These are phyloP conservation scores for Bovichtus variegatus DNA, from an alignment of 2,797 vertebrate genomes.

Conservation along the genomic window DNA sequence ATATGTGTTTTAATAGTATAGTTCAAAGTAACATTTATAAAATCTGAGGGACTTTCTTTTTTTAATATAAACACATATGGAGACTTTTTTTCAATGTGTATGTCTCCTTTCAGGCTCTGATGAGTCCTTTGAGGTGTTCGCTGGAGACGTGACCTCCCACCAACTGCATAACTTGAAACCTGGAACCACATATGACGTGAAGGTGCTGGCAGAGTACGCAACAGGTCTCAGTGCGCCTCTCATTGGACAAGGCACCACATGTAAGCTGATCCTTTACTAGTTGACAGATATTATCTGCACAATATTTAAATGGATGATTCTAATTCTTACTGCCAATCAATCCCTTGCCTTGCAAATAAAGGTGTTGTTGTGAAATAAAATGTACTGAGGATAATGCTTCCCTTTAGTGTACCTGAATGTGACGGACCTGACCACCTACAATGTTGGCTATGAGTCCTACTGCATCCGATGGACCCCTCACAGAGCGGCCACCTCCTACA, in stretches of 20 bases:
- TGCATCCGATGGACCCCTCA: constrained; percentile 95
- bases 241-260: constrained; percentile 93
- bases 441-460: constrained; percentile 92
- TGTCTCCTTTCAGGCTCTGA: constrained; percentile 83
- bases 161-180: constrained; percentile 93
- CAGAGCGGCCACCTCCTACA: constrained; percentile 96
- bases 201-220: constrained; percentile 94
- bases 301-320: neutral
- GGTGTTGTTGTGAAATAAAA: neutral
- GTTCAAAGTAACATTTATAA: neutral
- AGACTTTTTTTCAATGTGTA: neutral
- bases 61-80: neutral
- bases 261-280: constrained; percentile 82
- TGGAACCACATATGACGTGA: constrained; percentile 95
- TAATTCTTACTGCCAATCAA: neutral
- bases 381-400: constrained; percentile 24
- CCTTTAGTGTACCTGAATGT: constrained; percentile 95
- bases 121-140: constrained; percentile 89
- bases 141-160: constrained; percentile 94
- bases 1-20: neutral
- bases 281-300: neutral
- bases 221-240: constrained; percentile 92
- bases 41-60: neutral
- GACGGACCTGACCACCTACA: constrained; percentile 91
- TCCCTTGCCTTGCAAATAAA: neutral